Evolutionary conservation across 2,113 vertebrate species (phyloP).

Genomic region (Laticauda colubrina): DNA sequence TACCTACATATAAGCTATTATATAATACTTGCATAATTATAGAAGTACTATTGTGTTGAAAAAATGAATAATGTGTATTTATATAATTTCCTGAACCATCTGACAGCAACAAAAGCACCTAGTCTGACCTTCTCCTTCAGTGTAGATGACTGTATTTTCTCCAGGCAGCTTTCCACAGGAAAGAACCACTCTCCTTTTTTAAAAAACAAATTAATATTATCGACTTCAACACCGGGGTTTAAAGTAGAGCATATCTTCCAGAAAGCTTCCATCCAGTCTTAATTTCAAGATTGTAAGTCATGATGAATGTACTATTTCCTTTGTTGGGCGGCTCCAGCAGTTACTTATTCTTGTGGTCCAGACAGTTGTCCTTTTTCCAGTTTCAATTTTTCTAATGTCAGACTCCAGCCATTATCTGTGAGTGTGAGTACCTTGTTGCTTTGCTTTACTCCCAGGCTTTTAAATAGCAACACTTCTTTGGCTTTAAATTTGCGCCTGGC

Average conservation of each 20-base stretch:
- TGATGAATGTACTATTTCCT: slow-evolving; percentile 30
- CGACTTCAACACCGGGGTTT: neutral
- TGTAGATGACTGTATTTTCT: neutral
- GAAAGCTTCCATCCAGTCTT: slow-evolving; percentile 9
- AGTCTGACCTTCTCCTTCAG: slow-evolving; percentile 9
- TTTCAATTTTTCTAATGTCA: slow-evolving; percentile 28
- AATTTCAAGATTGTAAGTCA: slow-evolving; percentile 26
- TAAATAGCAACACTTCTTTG: neutral
- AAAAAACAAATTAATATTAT: neutral
- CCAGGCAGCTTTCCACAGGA: neutral
- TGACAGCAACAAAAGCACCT: neutral
- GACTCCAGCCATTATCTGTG: neutral
- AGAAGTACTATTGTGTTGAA: neutral
- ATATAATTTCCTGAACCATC: neutral
- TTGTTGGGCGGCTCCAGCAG: slow-evolving; percentile 10
- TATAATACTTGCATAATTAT: neutral
- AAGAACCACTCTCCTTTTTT: neutral
- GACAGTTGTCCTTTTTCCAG: slow-evolving; percentile 4
- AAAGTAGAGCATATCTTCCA: slow-evolving; percentile 17
- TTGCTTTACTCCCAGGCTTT: neutral
- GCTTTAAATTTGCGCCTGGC: slow-evolving; percentile 12
- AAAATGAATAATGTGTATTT: neutral
- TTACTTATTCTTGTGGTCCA: slow-evolving; percentile 15
- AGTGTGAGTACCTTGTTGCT: neutral
- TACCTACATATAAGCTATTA: neutral